These are phyloP conservation scores for Promerops cafer DNA, from an alignment of 2,113 vertebrate genomes.

Conservation along the genomic window DNA sequence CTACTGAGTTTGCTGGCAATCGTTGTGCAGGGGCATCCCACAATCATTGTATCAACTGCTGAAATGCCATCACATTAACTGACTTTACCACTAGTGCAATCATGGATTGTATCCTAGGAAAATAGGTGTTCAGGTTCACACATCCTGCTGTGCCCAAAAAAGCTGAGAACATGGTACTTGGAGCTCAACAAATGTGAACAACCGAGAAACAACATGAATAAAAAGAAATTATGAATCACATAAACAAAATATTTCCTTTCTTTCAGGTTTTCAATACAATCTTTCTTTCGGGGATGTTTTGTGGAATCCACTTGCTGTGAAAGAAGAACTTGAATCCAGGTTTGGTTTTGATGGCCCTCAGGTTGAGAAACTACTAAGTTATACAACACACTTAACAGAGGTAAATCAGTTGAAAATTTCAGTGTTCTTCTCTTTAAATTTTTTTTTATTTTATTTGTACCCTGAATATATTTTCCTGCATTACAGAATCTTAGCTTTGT, in stretches of 20 bases:
- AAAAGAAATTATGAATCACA: not conserved
- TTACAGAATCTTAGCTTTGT: not conserved
- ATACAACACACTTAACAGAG: conserved; percentile 28
- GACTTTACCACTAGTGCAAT: not conserved
- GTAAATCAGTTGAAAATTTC: not conserved
- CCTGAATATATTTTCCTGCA: not conserved
- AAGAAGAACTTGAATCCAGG: conserved; percentile 33
- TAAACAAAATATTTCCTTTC: not conserved
- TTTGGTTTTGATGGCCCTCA: conserved; percentile 44
- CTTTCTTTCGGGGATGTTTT: conserved; percentile 34
- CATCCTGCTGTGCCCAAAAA: not conserved
- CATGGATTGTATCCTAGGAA: not conserved
- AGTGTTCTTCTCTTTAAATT: not conserved
- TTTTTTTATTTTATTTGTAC: not conserved
- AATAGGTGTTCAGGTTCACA: not conserved
- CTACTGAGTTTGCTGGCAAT: not conserved
- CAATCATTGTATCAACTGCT: not conserved
- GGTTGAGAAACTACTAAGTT: conserved; percentile 39
- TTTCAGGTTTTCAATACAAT: conserved; percentile 34
- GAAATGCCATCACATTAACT: not conserved
- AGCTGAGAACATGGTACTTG: not conserved
- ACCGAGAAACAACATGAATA: not conserved
- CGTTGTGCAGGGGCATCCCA: not conserved
- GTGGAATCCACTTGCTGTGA: conserved; percentile 21
- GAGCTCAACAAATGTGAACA: not conserved